These are phyloP conservation scores for Leucoma salicis DNA, from an alignment of 2,888 invertebrate species.

Conservation along the genomic window DNA sequence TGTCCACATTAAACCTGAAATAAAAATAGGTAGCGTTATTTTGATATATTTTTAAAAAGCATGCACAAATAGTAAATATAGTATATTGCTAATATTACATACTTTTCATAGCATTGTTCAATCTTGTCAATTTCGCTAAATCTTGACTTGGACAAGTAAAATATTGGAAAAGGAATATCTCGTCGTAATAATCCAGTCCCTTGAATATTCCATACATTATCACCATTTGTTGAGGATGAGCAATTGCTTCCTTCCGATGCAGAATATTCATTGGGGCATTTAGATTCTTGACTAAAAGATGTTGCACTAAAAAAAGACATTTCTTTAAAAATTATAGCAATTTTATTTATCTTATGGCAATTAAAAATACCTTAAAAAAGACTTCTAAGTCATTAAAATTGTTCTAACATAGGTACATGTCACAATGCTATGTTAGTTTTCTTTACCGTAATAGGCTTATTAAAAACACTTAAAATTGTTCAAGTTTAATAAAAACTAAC, in stretches of 20 bases:
- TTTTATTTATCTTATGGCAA: too few species aligned
- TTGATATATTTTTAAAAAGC: too few species aligned
- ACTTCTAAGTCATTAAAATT: too few species aligned
- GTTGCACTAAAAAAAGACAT: conserved; percentile 55
- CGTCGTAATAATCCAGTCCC: conserved; percentile 89
- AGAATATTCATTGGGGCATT: conserved; percentile 91
- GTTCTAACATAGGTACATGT: too few species aligned
- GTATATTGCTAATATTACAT: conserved; percentile 7
- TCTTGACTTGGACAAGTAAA: conserved; percentile 83
- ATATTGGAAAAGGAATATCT: conserved; percentile 95
- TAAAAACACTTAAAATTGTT: too few species aligned
- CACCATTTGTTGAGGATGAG: conserved; percentile 68
- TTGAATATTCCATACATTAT: conserved; percentile 91
- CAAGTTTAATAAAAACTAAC: too few species aligned
- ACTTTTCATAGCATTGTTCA: conserved; percentile 82
- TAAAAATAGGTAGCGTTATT: too few species aligned
- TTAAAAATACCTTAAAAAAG: too few species aligned
- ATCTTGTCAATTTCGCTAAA: conserved; percentile 83
- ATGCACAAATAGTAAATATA: too few species aligned
- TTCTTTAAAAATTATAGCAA: neutral
- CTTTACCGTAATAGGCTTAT: too few species aligned
- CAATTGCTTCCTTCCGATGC: conserved; percentile 64
- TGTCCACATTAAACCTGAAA: conserved; percentile 85
- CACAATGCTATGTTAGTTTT: too few species aligned
- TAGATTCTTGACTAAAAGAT: conserved; percentile 84